phyloP scores from a whole-genome alignment of 2,797 vertebrate genomes.

The Hozukius guyotensis region DNA sequence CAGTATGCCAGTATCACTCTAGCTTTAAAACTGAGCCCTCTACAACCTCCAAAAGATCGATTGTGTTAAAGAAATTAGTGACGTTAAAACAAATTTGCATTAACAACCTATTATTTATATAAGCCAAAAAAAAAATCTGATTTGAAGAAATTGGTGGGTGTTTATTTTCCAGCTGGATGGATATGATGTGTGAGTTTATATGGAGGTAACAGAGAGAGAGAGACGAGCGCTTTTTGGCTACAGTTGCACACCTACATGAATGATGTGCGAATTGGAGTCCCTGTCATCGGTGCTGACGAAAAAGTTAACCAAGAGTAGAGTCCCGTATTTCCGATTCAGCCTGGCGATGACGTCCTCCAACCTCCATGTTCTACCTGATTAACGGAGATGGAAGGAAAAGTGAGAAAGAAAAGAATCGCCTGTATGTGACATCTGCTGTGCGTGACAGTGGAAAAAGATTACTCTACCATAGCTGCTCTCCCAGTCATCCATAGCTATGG shows the following conservation, averaged over 20 bases:
- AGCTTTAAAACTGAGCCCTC: too few species aligned
- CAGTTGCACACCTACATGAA: conserved; percentile 89
- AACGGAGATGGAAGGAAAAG: background rate
- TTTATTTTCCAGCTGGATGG: background rate
- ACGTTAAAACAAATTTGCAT: background rate
- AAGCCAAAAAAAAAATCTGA: background rate
- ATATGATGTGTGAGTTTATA: background rate
- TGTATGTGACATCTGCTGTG: background rate
- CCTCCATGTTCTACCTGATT: conserved; percentile 86
- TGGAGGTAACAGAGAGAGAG: background rate
- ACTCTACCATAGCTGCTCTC: conserved; percentile 83
- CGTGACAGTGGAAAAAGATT: background rate
- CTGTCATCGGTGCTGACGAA: conserved; percentile 93
- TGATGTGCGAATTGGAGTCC: conserved; percentile 90
- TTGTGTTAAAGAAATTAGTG: too few species aligned
- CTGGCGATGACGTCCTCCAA: conserved; percentile 88
- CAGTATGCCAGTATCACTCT: too few species aligned
- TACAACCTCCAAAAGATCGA: too few species aligned
- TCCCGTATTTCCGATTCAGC: conserved; percentile 91
- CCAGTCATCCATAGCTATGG: conserved; percentile 89
- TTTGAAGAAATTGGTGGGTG: background rate
- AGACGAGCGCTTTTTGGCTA: background rate
- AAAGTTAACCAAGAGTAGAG: conserved; percentile 91
- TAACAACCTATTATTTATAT: conserved; percentile 6
- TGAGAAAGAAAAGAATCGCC: background rate